Conservation (phyloP, 2,113 vertebrate species). For the Brachypodius melanocephalos region DNA sequence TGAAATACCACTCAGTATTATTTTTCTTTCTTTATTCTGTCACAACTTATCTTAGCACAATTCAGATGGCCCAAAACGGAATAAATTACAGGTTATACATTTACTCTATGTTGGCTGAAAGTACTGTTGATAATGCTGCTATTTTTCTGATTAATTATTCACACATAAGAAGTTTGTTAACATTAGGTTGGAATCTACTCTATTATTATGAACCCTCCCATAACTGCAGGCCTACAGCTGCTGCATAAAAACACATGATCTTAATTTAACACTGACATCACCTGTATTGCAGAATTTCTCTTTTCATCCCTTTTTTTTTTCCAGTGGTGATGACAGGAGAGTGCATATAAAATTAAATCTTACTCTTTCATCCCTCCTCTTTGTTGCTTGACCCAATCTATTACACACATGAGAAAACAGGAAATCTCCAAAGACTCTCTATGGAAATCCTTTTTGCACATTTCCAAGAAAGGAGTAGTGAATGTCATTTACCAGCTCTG, state of each 20-base stretch:
- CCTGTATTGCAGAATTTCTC: conserved; percentile 27
- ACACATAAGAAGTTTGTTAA: not conserved
- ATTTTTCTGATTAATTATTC: conserved; percentile 25
- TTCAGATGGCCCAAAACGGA: not conserved
- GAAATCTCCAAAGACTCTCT: conserved; percentile 71
- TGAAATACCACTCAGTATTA: not conserved
- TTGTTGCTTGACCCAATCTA: conserved; percentile 68
- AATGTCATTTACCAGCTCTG: conserved; percentile 52
- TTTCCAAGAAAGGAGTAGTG: conserved; percentile 68
- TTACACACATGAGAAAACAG: conserved; percentile 78
- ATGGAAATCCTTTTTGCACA: conserved; percentile 75
- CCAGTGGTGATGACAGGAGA: conserved; percentile 8
- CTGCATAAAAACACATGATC: conserved; percentile 47
- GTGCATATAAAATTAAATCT: conserved; percentile 51
- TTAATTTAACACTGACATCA: conserved; percentile 68
- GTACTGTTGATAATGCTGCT: not conserved
- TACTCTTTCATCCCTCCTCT: conserved; percentile 31
- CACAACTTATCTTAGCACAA: not conserved
- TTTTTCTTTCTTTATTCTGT: not conserved
- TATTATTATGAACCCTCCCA: conserved; percentile 8
- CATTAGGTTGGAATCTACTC: conserved; percentile 49
- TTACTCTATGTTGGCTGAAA: not conserved
- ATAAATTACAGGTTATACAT: not conserved
- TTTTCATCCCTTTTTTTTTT: conserved; percentile 5
- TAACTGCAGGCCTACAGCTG: conserved; percentile 49